Evolutionary conservation across 2,113 vertebrate species (phyloP), one percentile per base, ranked within the genome.

Genomic region (Ptilonorhynchus violaceus): DNA sequence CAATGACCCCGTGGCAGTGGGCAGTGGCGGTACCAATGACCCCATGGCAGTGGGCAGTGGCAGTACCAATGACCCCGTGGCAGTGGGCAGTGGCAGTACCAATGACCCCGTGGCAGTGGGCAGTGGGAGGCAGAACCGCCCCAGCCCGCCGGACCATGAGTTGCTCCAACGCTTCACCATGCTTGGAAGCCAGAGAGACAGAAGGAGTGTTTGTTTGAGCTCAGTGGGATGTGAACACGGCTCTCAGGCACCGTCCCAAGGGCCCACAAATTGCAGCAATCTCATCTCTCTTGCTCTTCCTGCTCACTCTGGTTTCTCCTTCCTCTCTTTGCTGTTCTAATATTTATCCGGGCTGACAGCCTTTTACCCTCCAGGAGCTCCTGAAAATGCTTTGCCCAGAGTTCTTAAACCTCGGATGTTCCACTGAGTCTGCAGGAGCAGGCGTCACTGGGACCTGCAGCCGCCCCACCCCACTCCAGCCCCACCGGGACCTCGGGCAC

Each of bases 101-200:
- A 28, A 62, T 3, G 19, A 50, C 53, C 24, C 31, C 1, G 7
- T 3, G 10, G 47, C 78, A 41, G 31, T 0, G 25, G 33, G 42
- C 46, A 47, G 60, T 0, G 7, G n/a, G 52, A 55, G 18, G 28
- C 50, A 88, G 63, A 37, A 10, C n/a, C 0, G 2, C 22, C 8
- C 50, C 63, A 55, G 10, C 14, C 46, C 0, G 0, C 35, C 0
- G 0, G 23, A 18, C 50, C 58, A 12, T 0, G 3, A 1, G 1
- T 2, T n/a, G 5, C 50, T 28, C 82, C 24, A 3, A 5, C 35
- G 17, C 52, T 17, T 41, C 53, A 15, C 42, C 5, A 3, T 6
- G 18, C 35, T 23, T 9, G 4, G 47, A n/a, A 1, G 17, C 15
- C 42, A 5, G 10, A 25, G 46, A 5, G 41, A 15, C 0, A 6